Percentiles rank a stretch among this genome's conserved stretches.
These are phyloP conservation scores for Petrocephalus sullivani DNA, from an alignment of 2,797 vertebrate genomes.

Conservation along the genomic window DNA sequence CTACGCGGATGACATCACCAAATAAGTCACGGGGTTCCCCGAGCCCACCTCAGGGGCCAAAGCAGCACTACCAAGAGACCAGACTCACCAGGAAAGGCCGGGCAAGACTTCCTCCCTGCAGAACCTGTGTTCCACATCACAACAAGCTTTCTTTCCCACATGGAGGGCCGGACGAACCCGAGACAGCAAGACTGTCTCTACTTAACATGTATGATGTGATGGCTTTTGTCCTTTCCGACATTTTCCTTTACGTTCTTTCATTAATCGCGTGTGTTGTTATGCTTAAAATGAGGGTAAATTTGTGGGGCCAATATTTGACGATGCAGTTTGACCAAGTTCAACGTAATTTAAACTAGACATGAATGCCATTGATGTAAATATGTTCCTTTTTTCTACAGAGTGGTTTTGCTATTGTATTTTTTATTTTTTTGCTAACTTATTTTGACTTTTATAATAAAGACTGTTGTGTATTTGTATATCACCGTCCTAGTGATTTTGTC, in stretches of 20 bases:
- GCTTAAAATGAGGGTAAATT: conserved; percentile 62
- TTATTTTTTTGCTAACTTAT: conserved; percentile 87
- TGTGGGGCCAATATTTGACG: conserved; percentile 81
- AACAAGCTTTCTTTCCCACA: conserved; percentile 40
- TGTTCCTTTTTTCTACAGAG: conserved; percentile 81
- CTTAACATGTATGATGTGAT: conserved; percentile 54
- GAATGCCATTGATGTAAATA: conserved; percentile 60
- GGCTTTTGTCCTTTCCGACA: conserved; percentile 42
- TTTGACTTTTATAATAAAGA: conserved; percentile 86
- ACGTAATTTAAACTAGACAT: conserved; percentile 68
- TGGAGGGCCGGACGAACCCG: not conserved
- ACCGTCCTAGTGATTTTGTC: conserved; percentile 27
- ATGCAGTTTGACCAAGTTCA: conserved; percentile 85
- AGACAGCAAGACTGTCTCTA: conserved; percentile 41
- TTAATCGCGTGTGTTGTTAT: conserved; percentile 56
- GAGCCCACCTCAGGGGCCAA: not conserved
- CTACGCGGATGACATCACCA: conserved; percentile 71
- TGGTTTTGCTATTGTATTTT: conserved; percentile 83
- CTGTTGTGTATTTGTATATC: conserved; percentile 79
- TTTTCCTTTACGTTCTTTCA: conserved; percentile 49
- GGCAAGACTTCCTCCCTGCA: conserved; percentile 27
- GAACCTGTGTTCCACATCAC: conserved; percentile 42
- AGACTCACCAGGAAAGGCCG: not conserved
- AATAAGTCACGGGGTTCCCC: conserved; percentile 41
- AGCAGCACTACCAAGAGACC: not conserved